Conservation (phyloP, 1,140 invertebrate genomes). For the Plutomurus gul region DNA sequence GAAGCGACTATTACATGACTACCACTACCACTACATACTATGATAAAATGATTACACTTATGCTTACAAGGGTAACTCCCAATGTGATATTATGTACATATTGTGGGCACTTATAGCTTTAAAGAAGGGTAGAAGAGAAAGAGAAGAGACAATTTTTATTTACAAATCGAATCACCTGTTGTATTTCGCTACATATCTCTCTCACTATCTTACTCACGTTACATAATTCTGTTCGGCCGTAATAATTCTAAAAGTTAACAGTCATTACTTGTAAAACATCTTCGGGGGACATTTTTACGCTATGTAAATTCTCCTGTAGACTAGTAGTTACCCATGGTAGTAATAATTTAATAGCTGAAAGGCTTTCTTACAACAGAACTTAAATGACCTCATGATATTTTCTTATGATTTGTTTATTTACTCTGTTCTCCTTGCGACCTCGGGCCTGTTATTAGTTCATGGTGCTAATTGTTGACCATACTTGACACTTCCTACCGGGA, state of each 20-base stretch:
- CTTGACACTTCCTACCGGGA: constrained; percentile 27
- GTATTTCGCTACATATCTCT: neutral
- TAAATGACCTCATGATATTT: neutral
- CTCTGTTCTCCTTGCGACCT: constrained; percentile 6
- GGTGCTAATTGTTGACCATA: constrained; percentile 16
- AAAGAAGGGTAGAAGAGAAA: neutral
- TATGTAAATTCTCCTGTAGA: neutral
- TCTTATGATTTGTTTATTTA: neutral
- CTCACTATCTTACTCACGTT: neutral
- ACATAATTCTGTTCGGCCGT: neutral
- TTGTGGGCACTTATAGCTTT: neutral
- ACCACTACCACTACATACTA: neutral
- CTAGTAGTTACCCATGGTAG: no score
- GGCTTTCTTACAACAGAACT: neutral
- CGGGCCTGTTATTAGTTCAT: constrained; percentile 4
- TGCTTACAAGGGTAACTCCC: no score
- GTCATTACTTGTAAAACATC: constrained; percentile 6
- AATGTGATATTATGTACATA: neutral
- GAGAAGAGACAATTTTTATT: neutral
- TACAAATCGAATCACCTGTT: neutral
- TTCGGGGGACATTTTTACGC: neutral
- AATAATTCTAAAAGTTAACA: constrained; percentile 10
- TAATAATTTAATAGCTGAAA: neutral
- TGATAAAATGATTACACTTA: no score
- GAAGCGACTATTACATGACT: neutral